A percentile compares a stretch with the other conserved stretches of the same genome.
Evolutionary conservation across 2,113 vertebrate genomes (phyloP).

Genomic region (Leiothrix lutea): DNA sequence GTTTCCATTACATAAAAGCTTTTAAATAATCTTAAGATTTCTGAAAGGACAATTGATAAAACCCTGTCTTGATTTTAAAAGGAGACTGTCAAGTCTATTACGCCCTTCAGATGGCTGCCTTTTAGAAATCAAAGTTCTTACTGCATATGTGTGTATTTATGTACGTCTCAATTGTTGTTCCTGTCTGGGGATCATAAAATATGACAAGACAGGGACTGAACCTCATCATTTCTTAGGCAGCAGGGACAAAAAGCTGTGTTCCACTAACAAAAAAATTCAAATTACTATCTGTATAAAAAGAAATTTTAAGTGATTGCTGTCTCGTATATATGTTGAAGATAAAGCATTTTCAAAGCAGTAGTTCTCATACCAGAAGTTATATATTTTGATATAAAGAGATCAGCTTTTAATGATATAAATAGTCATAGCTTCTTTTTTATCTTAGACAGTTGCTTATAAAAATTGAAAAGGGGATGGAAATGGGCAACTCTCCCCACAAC

Average conservation of each 20-base stretch:
- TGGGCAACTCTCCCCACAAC: not conserved
- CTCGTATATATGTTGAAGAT: not conserved
- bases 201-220: rapidly evolving
- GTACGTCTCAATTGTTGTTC: not conserved
- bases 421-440: not conserved
- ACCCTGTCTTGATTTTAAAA: not conserved
- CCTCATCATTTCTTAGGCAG: not conserved
- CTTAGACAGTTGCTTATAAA: not conserved
- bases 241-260: not conserved
- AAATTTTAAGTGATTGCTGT: not conserved
- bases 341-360: not conserved
- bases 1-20: not conserved
- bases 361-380: not conserved
- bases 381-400: not conserved
- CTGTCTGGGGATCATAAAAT: not conserved
- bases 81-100: not conserved
- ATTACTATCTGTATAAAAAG: not conserved
- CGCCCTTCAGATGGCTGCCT: not conserved
- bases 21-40: not conserved
- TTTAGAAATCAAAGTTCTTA: not conserved
- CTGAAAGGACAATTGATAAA: not conserved
- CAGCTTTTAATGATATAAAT: not conserved
- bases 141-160: not conserved
- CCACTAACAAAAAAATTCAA: not conserved
- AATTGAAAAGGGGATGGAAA: not conserved